Evolutionary conservation across 30 jellyfish, hydroid and myxozoan genomes (phyloP), one percentile per base, ranked within the genome.

Genomic region (Phacellophora camtschatica): DNA sequence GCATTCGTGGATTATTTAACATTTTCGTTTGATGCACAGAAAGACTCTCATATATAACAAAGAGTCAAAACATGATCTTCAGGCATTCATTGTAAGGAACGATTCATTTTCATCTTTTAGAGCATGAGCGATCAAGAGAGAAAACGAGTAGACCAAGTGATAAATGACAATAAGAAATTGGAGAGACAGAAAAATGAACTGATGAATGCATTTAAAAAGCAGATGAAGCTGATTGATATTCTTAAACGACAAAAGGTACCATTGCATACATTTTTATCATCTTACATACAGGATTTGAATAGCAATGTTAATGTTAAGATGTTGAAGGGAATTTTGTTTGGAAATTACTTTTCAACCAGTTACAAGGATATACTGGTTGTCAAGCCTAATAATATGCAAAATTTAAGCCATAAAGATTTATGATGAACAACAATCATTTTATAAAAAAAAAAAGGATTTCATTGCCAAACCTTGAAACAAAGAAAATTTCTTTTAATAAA

Each of bases 181-280:
- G 98, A 91, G 75, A 77, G 81, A 61, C 98, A 91, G 72, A 84
- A 85, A 55, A 78, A 41, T 37, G 98, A 91, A 51, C 57, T 91
- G 39, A 84, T 91, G 98, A 85, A 82, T 16, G 98, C 98, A 0
- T 91, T 91, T 78, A 91, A 91, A 62, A 91, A 91, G 63, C 98
- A 91, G 57, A 71, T 91, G 84, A 91, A 91, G 66, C 95, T 91
- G 10, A 91, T 91, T 59, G 98, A 91, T 58, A 83, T 91, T 54
- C 88, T 91, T 12, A 91, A 84, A 50, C 80, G 98, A 22, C 98
- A 91, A 71, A 91, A 91, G 95, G 98, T 91, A 46, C 6, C 46
- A 20, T 25, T 48, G 3, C 43, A 41, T 7, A 41, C 9, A 41
- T 9, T 24, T 54, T 54, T 13, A 24, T 54, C 9, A 8, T 13